phyloP scores from a whole-genome alignment of 2,888 invertebrate genomes.

The Sialis fuliginosa region DNA sequence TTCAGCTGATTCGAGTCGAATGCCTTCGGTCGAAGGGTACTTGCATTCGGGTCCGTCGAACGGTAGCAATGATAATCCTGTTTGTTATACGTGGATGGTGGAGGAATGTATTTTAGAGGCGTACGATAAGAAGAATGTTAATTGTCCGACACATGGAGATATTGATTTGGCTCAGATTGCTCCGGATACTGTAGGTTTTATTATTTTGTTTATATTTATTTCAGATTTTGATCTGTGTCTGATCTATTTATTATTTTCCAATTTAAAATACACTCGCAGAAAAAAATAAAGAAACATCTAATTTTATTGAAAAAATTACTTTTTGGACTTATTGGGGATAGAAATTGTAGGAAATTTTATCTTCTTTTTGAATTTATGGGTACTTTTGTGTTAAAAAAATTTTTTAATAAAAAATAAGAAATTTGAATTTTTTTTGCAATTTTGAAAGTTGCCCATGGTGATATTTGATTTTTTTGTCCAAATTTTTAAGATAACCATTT shows the following conservation, averaged over 20 bases:
- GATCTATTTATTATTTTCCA: too few species aligned
- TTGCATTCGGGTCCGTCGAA: slow-evolving; percentile 21
- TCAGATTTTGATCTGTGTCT: slow-evolving; percentile 75
- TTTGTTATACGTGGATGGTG: slow-evolving; percentile 70
- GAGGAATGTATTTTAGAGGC: slow-evolving; percentile 90
- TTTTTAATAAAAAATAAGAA: too few species aligned
- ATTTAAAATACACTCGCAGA: too few species aligned
- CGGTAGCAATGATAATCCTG: slow-evolving; percentile 12
- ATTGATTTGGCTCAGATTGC: slow-evolving; percentile 65
- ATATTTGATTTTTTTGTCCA: too few species aligned
- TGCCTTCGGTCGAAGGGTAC: slow-evolving; percentile 68
- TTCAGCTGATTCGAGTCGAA: slow-evolving; percentile 58
- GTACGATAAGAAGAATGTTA: slow-evolving; percentile 48
- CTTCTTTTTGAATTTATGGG: too few species aligned
- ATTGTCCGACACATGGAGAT: slow-evolving; percentile 67
- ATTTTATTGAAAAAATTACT: not conserved
- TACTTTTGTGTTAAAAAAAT: too few species aligned
- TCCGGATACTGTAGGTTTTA: slow-evolving; percentile 62
- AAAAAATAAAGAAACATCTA: too few species aligned
- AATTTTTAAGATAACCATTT: too few species aligned
- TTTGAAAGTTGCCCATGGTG: too few species aligned
- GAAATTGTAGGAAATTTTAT: too few species aligned
- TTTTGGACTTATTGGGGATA: too few species aligned
- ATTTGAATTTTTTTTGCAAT: too few species aligned
- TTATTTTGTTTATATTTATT: slow-evolving; percentile 8